Percentiles rank a stretch among this genome's conserved stretches.
phyloP scores from a whole-genome alignment of 1,140 invertebrate genomes.

The Drosophila jambulina region DNA sequence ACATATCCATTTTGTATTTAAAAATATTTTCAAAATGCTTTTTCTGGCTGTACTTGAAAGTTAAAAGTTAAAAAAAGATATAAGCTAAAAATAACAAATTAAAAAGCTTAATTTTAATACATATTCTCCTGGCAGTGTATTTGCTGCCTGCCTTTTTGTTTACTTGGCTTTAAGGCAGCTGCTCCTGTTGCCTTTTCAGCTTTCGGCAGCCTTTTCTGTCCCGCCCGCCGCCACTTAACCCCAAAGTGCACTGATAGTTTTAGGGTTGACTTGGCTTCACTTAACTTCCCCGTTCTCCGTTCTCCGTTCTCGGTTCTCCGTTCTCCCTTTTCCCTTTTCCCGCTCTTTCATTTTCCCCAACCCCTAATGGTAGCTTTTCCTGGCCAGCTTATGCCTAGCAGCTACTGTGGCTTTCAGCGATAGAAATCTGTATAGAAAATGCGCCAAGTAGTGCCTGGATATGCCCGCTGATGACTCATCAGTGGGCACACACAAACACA shows the following conservation, averaged over 20 bases:
- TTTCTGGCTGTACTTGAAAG: not conserved
- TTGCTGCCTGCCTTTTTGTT: not conserved
- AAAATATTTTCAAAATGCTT: not conserved
- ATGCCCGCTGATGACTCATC: constrained; percentile 58
- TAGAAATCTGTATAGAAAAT: constrained; percentile 46
- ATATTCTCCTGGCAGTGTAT: not conserved
- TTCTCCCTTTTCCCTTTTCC: no score
- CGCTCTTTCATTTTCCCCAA: not conserved
- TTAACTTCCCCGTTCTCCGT: constrained; percentile 1
- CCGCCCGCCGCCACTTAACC: constrained; percentile 38
- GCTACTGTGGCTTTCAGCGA: constrained; percentile 25
- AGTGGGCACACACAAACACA: constrained; percentile 9
- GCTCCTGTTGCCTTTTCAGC: constrained; percentile 13
- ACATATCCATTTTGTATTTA: not conserved
- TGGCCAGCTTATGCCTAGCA: constrained; percentile 8
- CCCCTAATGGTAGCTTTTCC: not conserved
- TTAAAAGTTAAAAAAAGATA: not conserved
- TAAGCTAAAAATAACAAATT: not conserved
- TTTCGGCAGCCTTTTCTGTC: constrained; percentile 1
- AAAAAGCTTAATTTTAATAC: not conserved
- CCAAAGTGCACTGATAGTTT: constrained; percentile 49
- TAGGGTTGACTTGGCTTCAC: constrained; percentile 49
- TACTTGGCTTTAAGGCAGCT: not conserved
- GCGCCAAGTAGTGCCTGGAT: constrained; percentile 38
- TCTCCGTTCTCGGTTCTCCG: not conserved